Evolutionary conservation across 2,888 invertebrate species (phyloP).

Genomic region (Synanthedon tipuliformis): DNA sequence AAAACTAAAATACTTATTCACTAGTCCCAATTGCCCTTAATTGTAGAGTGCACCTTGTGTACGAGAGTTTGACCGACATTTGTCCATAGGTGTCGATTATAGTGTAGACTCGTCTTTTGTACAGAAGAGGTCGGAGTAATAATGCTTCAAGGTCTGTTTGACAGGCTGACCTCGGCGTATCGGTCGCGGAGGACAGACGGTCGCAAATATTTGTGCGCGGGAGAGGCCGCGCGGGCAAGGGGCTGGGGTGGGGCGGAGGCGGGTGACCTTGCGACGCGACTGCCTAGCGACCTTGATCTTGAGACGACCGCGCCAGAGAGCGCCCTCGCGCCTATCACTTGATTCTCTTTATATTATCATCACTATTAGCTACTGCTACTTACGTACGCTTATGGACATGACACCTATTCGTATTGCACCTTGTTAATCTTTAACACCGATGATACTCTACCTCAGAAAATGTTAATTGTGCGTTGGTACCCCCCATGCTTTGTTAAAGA

Average conservation of each 20-base stretch:
- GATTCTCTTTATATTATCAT: no score
- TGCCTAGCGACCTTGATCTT: slow-evolving; percentile 67
- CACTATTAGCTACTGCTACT: no score
- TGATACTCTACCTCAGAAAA: no score
- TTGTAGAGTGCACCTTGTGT: slow-evolving; percentile 9
- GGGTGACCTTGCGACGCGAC: slow-evolving; percentile 62
- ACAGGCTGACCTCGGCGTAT: slow-evolving; percentile 66
- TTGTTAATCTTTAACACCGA: no score
- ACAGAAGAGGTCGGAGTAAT: slow-evolving; percentile 56
- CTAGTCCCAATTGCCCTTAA: no score
- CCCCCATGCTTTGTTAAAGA: no score
- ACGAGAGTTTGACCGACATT: neutral
- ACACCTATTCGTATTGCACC: no score
- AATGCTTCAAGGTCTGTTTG: slow-evolving; percentile 63
- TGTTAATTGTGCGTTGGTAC: no score
- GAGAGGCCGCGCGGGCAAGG: slow-evolving; percentile 26
- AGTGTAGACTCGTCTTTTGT: slow-evolving; percentile 42
- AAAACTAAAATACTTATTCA: no score
- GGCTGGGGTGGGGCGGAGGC: slow-evolving; percentile 16
- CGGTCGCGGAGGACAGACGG: slow-evolving; percentile 69
- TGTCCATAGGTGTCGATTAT: neutral
- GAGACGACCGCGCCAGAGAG: slow-evolving; percentile 58
- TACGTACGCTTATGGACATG: no score
- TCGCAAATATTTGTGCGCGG: slow-evolving; percentile 66
- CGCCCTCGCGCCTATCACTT: slow-evolving; percentile 21